Evolutionary conservation across 1,140 invertebrate genomes (phyloP).

Genomic region (Trachelipus rathkii): DNA sequence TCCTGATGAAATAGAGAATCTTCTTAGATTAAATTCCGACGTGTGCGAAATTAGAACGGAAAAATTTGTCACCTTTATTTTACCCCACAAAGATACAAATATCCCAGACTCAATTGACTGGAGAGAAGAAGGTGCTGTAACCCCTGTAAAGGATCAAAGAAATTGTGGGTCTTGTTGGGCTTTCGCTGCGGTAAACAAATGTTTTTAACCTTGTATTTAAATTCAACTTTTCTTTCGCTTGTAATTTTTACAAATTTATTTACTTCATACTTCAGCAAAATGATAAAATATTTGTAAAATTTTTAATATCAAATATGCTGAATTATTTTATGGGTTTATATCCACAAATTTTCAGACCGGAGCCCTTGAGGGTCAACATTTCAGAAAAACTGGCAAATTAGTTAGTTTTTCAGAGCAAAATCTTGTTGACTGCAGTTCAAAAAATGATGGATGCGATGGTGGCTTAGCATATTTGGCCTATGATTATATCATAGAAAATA

Average conservation of each 20-base stretch:
- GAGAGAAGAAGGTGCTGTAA: conserved; percentile 82
- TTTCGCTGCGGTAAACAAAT: conserved; percentile 66
- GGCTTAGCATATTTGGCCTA: conserved; percentile 91
- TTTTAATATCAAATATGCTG: too few relatives aligned
- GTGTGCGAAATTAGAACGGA: too few relatives aligned
- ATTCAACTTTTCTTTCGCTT: too few relatives aligned
- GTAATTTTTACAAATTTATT: too few relatives aligned
- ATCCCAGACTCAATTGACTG: conserved; percentile 68
- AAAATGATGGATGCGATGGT: conserved; percentile 91
- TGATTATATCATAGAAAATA: conserved; percentile 84
- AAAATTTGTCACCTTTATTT: too few relatives aligned
- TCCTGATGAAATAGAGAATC: too few relatives aligned
- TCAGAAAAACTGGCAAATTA: conserved; percentile 73
- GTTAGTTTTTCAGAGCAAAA: conserved; percentile 96
- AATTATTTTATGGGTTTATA: too few relatives aligned
- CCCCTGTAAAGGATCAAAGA: conserved; percentile 86
- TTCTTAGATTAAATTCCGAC: too few relatives aligned
- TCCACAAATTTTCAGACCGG: conserved; percentile 87
- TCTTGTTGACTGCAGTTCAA: conserved; percentile 84
- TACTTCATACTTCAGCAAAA: too few relatives aligned
- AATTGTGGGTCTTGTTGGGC: conserved; percentile 93
- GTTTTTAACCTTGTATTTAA: too few relatives aligned
- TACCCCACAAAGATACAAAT: not conserved
- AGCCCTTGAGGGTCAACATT: conserved; percentile 91
- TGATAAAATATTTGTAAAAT: too few relatives aligned